These are phyloP conservation scores for Benthosema pterotum DNA, from an alignment of 2,797 vertebrate species.

Conservation along the genomic window DNA sequence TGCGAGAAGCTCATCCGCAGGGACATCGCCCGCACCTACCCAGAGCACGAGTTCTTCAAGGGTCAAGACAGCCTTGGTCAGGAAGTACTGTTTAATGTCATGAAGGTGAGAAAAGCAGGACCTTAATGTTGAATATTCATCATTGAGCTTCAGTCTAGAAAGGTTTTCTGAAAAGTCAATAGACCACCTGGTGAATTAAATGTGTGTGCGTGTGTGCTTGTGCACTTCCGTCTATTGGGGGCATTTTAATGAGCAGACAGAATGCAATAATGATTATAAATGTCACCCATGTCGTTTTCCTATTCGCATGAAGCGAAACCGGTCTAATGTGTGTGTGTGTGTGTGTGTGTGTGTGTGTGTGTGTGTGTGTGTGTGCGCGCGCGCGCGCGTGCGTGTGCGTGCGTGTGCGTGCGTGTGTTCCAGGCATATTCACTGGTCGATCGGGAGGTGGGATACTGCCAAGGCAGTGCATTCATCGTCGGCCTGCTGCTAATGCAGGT, in stretches of 20 bases:
- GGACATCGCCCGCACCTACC: slow-evolving; percentile 98
- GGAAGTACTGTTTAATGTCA: slow-evolving; percentile 98
- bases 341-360: slow-evolving; percentile 28
- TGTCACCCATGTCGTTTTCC: slow-evolving; percentile 13
- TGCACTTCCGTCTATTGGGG: not conserved
- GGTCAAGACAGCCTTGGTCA: slow-evolving; percentile 98
- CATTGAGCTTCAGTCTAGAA: not conserved
- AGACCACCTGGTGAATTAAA: not conserved
- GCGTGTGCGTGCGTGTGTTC: slow-evolving; percentile 30
- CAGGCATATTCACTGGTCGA: slow-evolving; percentile 98
- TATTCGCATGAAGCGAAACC: slow-evolving; percentile 8
- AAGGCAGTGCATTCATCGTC: slow-evolving; percentile 98
- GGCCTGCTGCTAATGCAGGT: slow-evolving; percentile 99
- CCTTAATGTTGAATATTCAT: not conserved
- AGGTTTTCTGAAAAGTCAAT: not conserved
- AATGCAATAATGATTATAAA: slow-evolving; percentile 19
- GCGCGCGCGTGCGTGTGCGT: no score
- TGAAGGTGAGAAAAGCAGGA: slow-evolving; percentile 88
- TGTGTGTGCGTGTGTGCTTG: slow-evolving; percentile 3
- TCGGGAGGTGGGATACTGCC: slow-evolving; percentile 98
- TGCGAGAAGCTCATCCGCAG: slow-evolving; percentile 97
- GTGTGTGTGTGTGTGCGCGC: slow-evolving; percentile 27
- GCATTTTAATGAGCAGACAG: no score
- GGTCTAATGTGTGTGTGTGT: slow-evolving; percentile 22
- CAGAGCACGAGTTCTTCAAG: slow-evolving; percentile 98